Evolutionary conservation across 2,113 vertebrate genomes (phyloP).

Genomic region (Crotophaga sulcirostris): DNA sequence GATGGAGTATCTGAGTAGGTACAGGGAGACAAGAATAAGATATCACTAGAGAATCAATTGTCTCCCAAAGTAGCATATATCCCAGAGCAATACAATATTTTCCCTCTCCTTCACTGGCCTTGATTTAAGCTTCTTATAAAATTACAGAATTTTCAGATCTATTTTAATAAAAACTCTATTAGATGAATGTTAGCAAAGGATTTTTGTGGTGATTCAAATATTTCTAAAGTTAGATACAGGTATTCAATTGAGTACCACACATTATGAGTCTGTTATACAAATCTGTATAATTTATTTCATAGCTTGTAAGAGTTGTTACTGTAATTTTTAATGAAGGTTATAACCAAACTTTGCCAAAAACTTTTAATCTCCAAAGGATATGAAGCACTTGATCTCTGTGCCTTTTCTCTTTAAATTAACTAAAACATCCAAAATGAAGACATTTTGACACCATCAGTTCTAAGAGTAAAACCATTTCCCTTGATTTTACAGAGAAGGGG

Average conservation of each 20-base stretch:
- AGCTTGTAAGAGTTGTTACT: not conserved
- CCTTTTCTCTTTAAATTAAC: not conserved
- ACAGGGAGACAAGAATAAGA: not conserved
- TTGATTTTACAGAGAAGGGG: not conserved
- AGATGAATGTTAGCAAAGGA: conserved; percentile 12
- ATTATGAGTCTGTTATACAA: not conserved
- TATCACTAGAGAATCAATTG: not conserved
- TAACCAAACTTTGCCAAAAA: not conserved
- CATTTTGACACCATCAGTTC: not conserved
- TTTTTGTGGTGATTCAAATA: not conserved
- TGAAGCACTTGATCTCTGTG: not conserved
- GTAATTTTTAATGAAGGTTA: not conserved
- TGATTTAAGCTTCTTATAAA: conserved; percentile 36
- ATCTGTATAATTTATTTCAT: not conserved
- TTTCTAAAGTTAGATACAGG: conserved; percentile 25
- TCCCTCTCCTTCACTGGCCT: not conserved
- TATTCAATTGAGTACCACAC: not conserved
- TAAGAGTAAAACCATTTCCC: not conserved
- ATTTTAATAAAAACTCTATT: conserved; percentile 39
- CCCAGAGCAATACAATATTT: not conserved
- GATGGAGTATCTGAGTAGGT: not conserved
- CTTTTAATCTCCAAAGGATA: not conserved
- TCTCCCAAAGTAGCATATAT: not conserved
- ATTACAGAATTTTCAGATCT: not conserved
- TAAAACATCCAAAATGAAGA: not conserved